phyloP scores from a whole-genome alignment of 2,113 vertebrate genomes.

The Pelvicachromis taeniatus region DNA sequence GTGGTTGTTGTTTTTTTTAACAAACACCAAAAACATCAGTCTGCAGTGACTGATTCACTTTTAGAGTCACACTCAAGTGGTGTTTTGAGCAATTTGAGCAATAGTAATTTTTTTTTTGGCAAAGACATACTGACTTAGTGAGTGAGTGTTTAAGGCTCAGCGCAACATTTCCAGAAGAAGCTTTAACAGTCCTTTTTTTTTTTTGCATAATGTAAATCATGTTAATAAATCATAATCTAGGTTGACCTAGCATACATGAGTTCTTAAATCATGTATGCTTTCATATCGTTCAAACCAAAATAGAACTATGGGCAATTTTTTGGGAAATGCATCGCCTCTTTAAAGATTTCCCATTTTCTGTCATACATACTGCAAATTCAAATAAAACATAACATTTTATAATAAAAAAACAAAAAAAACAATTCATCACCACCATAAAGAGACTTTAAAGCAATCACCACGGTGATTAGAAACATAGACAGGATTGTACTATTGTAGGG shows the following conservation, averaged over 20 bases:
- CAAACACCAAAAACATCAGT: no score
- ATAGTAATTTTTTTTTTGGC: neutral
- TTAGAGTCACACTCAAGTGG: neutral
- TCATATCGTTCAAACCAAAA: neutral
- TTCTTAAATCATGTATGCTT: neutral
- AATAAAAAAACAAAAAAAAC: no score
- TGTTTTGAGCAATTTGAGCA: fast-evolving
- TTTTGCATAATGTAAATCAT: neutral
- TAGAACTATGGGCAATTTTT: neutral
- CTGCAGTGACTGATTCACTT: neutral
- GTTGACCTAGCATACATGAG: neutral
- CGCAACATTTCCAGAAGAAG: neutral
- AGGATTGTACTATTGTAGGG: neutral
- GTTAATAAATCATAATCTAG: neutral
- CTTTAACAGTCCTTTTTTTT: neutral
- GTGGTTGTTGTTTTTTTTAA: neutral
- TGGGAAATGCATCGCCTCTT: neutral
- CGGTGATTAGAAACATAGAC: neutral
- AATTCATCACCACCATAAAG: neutral
- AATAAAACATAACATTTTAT: neutral
- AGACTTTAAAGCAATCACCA: neutral
- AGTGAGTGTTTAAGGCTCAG: neutral
- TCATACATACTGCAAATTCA: fast-evolving
- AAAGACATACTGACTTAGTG: neutral
- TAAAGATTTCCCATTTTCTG: neutral